Percentiles rank a stretch among this genome's conserved stretches.
phyloP scores from a whole-genome alignment of 2,113 vertebrate genomes.

The Caranx melampygus region DNA sequence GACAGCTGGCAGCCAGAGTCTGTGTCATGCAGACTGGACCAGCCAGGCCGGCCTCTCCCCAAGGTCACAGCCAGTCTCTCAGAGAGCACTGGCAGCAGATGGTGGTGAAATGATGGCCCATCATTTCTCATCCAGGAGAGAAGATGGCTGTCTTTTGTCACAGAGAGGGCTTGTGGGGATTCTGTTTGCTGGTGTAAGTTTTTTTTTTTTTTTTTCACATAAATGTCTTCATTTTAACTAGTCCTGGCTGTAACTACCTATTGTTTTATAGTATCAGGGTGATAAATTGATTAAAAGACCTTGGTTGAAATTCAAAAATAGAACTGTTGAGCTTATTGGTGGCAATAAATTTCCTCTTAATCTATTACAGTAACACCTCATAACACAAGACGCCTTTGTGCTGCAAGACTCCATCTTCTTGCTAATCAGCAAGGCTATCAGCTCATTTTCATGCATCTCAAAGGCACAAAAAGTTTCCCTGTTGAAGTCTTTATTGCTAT shows the following conservation, averaged over 20 bases:
- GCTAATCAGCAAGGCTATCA: not conserved
- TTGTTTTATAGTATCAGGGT: not conserved
- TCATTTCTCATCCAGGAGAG: constrained; percentile 62
- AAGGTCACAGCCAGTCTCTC: constrained; percentile 67
- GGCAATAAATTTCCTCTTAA: not conserved
- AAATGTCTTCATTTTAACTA: not conserved
- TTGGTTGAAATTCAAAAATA: not conserved
- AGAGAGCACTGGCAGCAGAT: constrained; percentile 64
- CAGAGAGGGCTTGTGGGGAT: constrained; percentile 10
- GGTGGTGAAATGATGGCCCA: constrained; percentile 60
- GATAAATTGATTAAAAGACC: not conserved
- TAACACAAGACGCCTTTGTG: not conserved
- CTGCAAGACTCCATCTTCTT: constrained; percentile 29
- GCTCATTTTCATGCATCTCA: constrained; percentile 17
- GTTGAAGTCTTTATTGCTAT: constrained; percentile 47
- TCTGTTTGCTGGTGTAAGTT: not conserved
- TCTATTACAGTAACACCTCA: not conserved
- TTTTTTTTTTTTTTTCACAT: not conserved
- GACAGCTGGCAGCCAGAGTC: constrained; percentile 72
- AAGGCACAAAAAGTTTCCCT: constrained; percentile 32
- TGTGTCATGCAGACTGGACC: constrained; percentile 62
- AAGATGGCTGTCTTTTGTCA: constrained; percentile 37
- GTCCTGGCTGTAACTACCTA: not conserved
- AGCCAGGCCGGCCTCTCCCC: constrained; percentile 48
- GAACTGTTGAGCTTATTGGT: not conserved